Conservation (phyloP, 1,140 invertebrate species). For the Copidosoma floridanum region DNA sequence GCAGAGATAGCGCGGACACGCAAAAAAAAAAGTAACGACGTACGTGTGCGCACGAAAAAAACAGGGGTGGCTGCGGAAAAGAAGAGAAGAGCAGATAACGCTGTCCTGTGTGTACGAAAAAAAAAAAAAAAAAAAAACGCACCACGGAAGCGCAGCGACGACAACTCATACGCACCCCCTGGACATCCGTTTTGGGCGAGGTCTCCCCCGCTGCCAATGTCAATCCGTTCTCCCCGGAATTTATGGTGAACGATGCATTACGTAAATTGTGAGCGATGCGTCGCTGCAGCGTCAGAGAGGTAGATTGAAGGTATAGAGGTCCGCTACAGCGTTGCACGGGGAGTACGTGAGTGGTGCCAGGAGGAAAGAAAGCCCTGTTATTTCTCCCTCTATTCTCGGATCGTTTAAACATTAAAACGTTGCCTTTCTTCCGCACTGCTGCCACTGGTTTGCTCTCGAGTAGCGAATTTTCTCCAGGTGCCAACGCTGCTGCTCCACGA, state of each 20-base stretch:
- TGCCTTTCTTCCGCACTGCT: no score
- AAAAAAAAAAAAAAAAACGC: constrained; percentile 20
- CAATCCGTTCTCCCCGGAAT: constrained; percentile 40
- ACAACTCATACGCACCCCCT: neutral
- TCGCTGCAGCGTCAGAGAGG: constrained; percentile 4
- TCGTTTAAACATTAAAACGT: constrained; percentile 15
- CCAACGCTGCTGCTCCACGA: no score
- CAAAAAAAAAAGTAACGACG: no score
- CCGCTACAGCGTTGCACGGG: neutral
- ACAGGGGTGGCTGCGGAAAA: neutral
- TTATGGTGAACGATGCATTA: constrained; percentile 49
- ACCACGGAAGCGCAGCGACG: constrained; percentile 7
- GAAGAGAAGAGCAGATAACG: neutral
- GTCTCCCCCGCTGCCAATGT: constrained; percentile 33
- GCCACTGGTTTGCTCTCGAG: neutral
- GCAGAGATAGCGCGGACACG: no score
- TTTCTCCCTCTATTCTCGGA: neutral
- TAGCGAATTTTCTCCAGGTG: no score
- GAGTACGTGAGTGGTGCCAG: neutral
- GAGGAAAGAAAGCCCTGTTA: constrained; percentile 1
- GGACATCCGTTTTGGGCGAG: neutral
- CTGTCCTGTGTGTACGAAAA: no score
- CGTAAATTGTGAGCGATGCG: constrained; percentile 46
- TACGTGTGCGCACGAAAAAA: constrained; percentile 1
- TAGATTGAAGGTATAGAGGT: constrained; percentile 16